Conservation (phyloP, 2,888 invertebrate species). For the Diarsia brunnea region DNA sequence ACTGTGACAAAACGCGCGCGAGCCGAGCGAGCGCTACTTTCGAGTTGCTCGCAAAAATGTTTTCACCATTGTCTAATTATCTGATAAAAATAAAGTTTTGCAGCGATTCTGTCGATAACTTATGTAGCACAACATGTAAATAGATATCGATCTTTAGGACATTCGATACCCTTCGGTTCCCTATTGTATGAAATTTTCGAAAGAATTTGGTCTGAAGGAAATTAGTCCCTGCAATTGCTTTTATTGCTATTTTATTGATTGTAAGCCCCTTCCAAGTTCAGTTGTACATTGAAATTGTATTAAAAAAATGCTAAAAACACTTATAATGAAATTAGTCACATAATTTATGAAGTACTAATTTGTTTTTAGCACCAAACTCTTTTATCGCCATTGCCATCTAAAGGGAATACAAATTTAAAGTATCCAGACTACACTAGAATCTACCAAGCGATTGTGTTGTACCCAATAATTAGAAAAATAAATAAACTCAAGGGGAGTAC, state of each 20-base stretch:
- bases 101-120: too few relatives aligned
- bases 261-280: not conserved
- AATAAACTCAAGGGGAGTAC: conserved; percentile 62
- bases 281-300: too few relatives aligned
- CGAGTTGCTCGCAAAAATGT: too few relatives aligned
- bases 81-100: too few relatives aligned
- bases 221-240: not conserved
- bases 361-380: conserved; percentile 14
- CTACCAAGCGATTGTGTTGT: conserved; percentile 60
- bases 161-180: too few relatives aligned
- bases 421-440: conserved; percentile 53
- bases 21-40: too few relatives aligned
- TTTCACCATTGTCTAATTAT: too few relatives aligned
- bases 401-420: conserved; percentile 52
- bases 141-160: too few relatives aligned
- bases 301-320: not conserved
- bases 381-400: conserved; percentile 1
- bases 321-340: not conserved
- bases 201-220: not conserved
- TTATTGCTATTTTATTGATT: not conserved
- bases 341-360: conserved; percentile 5
- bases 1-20: too few relatives aligned
- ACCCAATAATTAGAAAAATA: conserved; percentile 66
- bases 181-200: not conserved
- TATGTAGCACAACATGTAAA: too few relatives aligned